A percentile compares a stretch with the other conserved stretches of the same genome.
phyloP scores from a whole-genome alignment of 1,140 invertebrate genomes.

The Homalodisca vitripennis region DNA sequence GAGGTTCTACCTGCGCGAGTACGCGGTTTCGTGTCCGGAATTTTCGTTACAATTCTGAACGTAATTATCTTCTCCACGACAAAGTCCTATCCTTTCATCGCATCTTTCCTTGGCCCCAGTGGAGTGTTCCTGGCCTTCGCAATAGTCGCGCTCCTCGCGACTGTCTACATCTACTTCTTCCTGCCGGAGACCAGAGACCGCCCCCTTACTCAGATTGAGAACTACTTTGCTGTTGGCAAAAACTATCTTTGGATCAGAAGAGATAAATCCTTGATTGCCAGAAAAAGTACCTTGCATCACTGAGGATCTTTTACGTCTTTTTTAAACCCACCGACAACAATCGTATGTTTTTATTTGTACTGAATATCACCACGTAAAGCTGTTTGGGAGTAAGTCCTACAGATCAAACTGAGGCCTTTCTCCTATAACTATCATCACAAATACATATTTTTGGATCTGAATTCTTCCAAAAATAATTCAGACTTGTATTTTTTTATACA shows the following conservation, averaged over 20 bases:
- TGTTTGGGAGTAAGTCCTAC: no score
- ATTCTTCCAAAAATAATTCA: no score
- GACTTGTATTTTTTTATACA: no score
- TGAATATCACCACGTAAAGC: no score
- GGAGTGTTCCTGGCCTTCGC: conserved; percentile 46
- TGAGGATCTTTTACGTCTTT: no score
- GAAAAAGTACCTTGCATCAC: no score
- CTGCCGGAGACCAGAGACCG: conserved; percentile 57
- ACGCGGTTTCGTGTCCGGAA: conserved; percentile 35
- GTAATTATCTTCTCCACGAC: conserved; percentile 48
- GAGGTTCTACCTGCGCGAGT: conserved; percentile 48
- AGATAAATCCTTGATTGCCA: no score
- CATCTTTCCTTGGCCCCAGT: conserved; percentile 41
- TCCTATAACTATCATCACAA: no score
- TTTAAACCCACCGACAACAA: no score
- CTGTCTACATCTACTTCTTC: conserved; percentile 50
- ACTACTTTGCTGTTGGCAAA: conserved; percentile 38
- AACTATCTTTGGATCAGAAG: conserved; percentile 37
- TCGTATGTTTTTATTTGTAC: no score
- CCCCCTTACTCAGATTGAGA: conserved; percentile 51
- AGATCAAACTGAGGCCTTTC: no score
- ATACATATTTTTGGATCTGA: no score
- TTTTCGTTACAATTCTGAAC: conserved; percentile 39
- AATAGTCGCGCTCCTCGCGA: conserved; percentile 48
- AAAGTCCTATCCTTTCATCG: conserved; percentile 47